Evolutionary conservation across 2,888 invertebrate species (phyloP).

Genomic region (Microdon myrmicae): DNA sequence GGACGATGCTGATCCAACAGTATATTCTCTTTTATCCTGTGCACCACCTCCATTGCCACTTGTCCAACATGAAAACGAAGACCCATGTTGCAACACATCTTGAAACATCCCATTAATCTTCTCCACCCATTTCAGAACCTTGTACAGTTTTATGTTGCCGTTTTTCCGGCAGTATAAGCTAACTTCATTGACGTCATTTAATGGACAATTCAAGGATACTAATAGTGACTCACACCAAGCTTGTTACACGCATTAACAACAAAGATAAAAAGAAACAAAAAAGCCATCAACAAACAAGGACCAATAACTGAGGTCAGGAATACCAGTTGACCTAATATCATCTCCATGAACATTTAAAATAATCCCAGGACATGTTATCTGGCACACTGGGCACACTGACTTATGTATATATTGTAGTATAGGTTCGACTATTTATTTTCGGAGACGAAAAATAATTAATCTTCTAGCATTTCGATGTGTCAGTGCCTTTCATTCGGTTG

Average conservation of each 20-base stretch:
- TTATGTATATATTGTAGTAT: conserved; percentile 2
- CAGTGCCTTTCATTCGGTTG: conserved; percentile 28
- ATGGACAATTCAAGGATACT: conserved; percentile 45
- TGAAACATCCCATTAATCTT: conserved; percentile 49
- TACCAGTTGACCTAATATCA: conserved; percentile 13
- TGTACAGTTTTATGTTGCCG: conserved; percentile 22
- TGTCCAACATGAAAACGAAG: no score
- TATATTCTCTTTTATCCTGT: no score
- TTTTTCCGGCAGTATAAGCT: conserved; percentile 28
- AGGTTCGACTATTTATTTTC: no score
- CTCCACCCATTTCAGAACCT: conserved; percentile 25
- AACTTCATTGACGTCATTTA: conserved; percentile 48
- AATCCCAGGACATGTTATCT: conserved; percentile 15
- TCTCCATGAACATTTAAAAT: conserved; percentile 4
- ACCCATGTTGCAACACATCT: conserved; percentile 42
- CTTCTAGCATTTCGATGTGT: conserved; percentile 24
- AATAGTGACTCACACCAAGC: conserved; percentile 23
- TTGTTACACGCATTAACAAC: conserved; percentile 19
- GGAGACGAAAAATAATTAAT: conserved; percentile 35
- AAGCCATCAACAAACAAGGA: no score
- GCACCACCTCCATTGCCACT: no score
- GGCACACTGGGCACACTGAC: neutral
- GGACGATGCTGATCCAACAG: no score
- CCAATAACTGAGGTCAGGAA: conserved; percentile 42
- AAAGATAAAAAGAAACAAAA: conserved; percentile 23